Conservation (phyloP, 2,888 invertebrate genomes). For the Drosophila niveifrons region DNA sequence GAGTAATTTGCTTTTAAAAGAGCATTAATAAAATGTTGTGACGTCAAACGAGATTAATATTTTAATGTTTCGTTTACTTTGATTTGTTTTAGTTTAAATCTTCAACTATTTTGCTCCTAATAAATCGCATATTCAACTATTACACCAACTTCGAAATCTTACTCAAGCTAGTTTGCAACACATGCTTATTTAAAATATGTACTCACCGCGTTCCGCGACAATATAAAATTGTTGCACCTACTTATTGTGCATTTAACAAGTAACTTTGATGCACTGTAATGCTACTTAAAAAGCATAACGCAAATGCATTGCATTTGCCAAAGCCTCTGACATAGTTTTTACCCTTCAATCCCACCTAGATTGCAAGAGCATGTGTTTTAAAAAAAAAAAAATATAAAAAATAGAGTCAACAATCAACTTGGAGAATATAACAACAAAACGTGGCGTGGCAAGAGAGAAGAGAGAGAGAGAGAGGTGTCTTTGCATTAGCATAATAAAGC, state of each 20-base stretch:
- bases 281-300: slow-evolving; percentile 70
- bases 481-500: slow-evolving; percentile 72
- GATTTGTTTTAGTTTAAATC: not conserved
- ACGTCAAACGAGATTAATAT: too few relatives aligned
- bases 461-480: not conserved
- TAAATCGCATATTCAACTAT: not conserved
- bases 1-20: too few relatives aligned
- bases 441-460: not conserved
- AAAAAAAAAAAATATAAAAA: slow-evolving; percentile 17
- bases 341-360: slow-evolving; percentile 16
- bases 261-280: slow-evolving; percentile 48
- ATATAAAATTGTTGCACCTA: slow-evolving; percentile 21
- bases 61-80: not conserved
- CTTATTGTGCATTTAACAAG: slow-evolving; percentile 11
- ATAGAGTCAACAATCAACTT: slow-evolving; percentile 35
- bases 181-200: not conserved
- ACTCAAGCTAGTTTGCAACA: not conserved
- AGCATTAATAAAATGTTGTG: too few relatives aligned
- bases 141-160: not conserved
- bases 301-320: slow-evolving; percentile 65
- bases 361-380: slow-evolving; percentile 26
- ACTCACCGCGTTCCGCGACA: not conserved
- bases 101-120: not conserved
- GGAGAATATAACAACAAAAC: slow-evolving; percentile 48
- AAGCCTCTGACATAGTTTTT: slow-evolving; percentile 72